phyloP scores from a whole-genome alignment of 2,113 vertebrate genomes.

The Aldabrachelys gigantea region DNA sequence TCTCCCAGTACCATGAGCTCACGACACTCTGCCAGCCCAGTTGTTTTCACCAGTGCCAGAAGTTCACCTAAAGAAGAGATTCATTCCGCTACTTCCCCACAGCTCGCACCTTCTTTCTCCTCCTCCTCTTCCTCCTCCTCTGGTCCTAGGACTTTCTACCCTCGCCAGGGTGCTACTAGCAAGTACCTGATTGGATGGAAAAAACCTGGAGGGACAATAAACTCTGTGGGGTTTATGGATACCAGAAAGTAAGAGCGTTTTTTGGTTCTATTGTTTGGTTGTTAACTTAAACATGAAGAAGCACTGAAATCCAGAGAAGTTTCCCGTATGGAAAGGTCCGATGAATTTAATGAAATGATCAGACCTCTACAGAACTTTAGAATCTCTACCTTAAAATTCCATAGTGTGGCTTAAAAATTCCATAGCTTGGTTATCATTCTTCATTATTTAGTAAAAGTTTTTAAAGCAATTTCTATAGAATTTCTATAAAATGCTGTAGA shows the following conservation, averaged over 20 bases:
- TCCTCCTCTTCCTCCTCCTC: conserved; percentile 91
- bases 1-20: conserved; percentile 83
- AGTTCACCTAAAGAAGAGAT: conserved; percentile 95
- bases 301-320: background rate
- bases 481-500: background rate
- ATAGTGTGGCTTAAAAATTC: conserved; percentile 14
- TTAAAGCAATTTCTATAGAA: background rate
- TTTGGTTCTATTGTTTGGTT: conserved; percentile 50
- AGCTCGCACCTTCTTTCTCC: conserved; percentile 83
- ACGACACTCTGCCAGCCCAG: conserved; percentile 89
- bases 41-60: conserved; percentile 85
- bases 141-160: conserved; percentile 97
- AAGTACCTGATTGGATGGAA: conserved; percentile 99
- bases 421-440: background rate
- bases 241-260: conserved; percentile 91
- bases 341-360: background rate
- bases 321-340: background rate
- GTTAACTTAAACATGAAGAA: conserved; percentile 10
- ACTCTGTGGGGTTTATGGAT: conserved; percentile 98
- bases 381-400: conserved; percentile 1
- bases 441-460: background rate
- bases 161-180: conserved; percentile 97
- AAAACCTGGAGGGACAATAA: conserved; percentile 98
- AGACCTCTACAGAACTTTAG: conserved; percentile 5
- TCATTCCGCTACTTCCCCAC: conserved; percentile 86